Evolutionary conservation across 2,113 vertebrate species (phyloP).

Genomic region (Ceratotherium simum): DNA sequence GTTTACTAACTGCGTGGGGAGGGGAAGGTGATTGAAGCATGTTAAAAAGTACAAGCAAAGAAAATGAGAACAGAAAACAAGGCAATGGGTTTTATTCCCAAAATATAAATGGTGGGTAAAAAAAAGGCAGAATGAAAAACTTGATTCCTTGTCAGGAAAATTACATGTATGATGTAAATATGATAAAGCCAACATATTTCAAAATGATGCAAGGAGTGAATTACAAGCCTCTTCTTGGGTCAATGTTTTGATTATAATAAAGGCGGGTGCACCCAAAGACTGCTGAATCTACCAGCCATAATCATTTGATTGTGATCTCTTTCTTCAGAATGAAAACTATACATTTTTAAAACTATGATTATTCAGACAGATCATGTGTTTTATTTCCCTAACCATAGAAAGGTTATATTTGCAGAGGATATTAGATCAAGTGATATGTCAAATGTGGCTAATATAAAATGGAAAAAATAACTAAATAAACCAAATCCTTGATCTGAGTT

Average conservation of each 20-base stretch:
- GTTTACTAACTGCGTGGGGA: constrained; percentile 23
- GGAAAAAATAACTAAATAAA: neutral
- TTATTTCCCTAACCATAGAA: neutral
- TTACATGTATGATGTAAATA: neutral
- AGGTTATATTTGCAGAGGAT: neutral
- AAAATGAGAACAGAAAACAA: constrained; percentile 40
- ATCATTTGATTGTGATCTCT: neutral
- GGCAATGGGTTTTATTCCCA: neutral
- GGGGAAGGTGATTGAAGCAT: neutral
- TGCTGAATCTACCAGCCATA: neutral
- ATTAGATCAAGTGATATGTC: neutral
- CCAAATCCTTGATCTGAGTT: neutral
- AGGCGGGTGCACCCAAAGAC: neutral
- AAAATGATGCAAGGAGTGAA: neutral
- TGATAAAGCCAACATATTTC: neutral
- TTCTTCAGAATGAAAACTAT: neutral
- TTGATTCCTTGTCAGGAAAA: neutral
- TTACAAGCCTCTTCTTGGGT: neutral
- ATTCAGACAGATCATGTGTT: neutral
- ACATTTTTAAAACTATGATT: neutral
- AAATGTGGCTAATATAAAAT: neutral
- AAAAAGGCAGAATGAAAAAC: neutral
- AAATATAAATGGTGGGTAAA: neutral
- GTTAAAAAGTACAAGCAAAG: constrained; percentile 25
- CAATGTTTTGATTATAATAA: neutral